These are phyloP conservation scores for Oreochromis grahami DNA, from an alignment of 2,797 vertebrate species.

Conservation along the genomic window DNA sequence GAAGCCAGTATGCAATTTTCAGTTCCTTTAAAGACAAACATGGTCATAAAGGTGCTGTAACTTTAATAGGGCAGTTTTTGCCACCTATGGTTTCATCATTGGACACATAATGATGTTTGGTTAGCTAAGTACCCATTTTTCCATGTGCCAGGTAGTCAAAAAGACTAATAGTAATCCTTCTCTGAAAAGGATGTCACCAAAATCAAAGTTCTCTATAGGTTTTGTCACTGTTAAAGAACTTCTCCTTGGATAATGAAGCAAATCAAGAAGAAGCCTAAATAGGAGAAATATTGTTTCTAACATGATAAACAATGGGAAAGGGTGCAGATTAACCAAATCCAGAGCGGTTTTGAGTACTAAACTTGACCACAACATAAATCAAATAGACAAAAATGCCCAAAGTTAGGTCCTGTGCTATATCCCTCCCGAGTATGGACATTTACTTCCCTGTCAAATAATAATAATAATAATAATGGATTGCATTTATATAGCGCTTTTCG, in stretches of 20 bases:
- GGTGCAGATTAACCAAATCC: background rate
- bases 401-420: background rate
- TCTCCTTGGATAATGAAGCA: background rate
- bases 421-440: fast-evolving
- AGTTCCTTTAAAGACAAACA: background rate
- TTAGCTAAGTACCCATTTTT: fast-evolving
- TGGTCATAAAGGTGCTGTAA: background rate
- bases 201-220: background rate
- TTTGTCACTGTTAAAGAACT: background rate
- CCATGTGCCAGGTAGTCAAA: background rate
- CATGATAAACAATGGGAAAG: background rate
- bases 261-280: background rate
- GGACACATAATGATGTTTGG: background rate
- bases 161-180: background rate
- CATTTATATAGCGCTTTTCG: no score
- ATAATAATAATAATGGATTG: no score
- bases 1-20: background rate
- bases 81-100: fast-evolving
- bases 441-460: background rate
- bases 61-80: background rate
- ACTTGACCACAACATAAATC: background rate
- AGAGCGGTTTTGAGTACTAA: fast-evolving
- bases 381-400: background rate
- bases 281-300: background rate
- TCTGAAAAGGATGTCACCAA: background rate